These are phyloP conservation scores for Tragelaphus oryx DNA, from an alignment of 2,797 vertebrate genomes.

Conservation along the genomic window DNA sequence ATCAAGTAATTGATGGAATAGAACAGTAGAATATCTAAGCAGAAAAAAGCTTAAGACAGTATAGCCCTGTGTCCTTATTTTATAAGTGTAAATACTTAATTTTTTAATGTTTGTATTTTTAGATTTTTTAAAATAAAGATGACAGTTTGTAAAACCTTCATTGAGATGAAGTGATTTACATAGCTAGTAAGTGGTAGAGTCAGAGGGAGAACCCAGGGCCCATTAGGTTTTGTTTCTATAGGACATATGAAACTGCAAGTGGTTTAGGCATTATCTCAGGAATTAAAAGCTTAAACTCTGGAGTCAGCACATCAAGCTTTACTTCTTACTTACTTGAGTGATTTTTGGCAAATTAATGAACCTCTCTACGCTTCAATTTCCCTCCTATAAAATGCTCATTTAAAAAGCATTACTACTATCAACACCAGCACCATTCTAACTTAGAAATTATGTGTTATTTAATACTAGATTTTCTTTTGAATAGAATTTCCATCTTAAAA, in stretches of 20 bases:
- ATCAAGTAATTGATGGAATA: not conserved
- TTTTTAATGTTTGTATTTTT: not conserved
- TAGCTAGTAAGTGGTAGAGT: not conserved
- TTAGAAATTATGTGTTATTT: slow-evolving; percentile 4
- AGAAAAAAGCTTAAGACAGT: not conserved
- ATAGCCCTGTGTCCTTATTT: not conserved
- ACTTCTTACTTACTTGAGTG: not conserved
- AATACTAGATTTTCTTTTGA: slow-evolving; percentile 27
- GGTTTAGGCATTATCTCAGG: not conserved
- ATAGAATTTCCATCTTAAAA: not conserved
- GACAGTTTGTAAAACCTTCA: not conserved
- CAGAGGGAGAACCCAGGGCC: not conserved
- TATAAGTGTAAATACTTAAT: not conserved
- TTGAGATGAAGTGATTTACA: not conserved
- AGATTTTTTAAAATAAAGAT: not conserved
- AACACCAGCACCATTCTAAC: not conserved
- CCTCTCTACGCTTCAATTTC: not conserved
- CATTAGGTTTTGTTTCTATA: not conserved
- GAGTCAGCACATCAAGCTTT: not conserved
- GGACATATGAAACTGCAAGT: not conserved
- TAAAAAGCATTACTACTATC: not conserved
- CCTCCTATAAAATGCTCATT: slow-evolving; percentile 2
- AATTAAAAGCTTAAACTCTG: not conserved
- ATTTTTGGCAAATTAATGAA: not conserved
- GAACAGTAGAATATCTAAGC: not conserved